These are phyloP conservation scores for Gymnocheta viridis DNA, from an alignment of 2,888 invertebrate species.

Conservation along the genomic window DNA sequence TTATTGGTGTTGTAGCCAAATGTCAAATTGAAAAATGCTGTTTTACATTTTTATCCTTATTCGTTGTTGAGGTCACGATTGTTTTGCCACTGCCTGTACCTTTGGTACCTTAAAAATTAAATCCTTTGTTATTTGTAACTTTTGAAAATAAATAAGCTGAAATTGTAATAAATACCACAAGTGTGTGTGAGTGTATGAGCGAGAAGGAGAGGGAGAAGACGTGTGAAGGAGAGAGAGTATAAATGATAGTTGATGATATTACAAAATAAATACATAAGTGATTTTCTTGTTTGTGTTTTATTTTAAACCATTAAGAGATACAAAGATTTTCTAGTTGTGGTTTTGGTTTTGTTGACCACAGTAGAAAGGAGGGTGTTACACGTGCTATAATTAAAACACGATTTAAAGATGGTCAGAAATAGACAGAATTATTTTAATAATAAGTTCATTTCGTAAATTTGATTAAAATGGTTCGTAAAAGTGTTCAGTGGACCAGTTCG, in stretches of 20 bases:
- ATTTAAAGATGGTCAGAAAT: no score
- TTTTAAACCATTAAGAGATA: conserved; percentile 29
- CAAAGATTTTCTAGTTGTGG: conserved; percentile 60
- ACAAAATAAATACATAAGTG: conserved; percentile 42
- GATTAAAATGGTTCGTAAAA: no score
- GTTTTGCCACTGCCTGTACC: neutral
- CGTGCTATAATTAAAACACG: no score
- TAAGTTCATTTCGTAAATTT: no score
- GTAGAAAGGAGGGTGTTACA: neutral
- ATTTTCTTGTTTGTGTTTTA: conserved; percentile 42
- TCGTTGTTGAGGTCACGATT: conserved; percentile 18
- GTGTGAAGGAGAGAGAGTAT: no score
- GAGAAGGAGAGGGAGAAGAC: neutral
- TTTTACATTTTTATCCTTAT: conserved; percentile 51
- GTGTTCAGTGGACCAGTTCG: no score
- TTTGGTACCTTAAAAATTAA: conserved; percentile 39
- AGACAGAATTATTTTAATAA: no score
- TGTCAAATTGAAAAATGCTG: conserved; percentile 69
- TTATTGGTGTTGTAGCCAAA: conserved; percentile 46
- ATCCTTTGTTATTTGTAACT: conserved; percentile 52
- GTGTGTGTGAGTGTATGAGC: no score
- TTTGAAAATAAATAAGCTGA: conserved; percentile 12
- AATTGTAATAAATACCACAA: neutral
- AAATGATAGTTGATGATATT: conserved; percentile 29
- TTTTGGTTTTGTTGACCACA: conserved; percentile 28